A percentile compares a stretch with the other conserved stretches of the same genome.
phyloP scores from a whole-genome alignment of 2,797 vertebrate species.

The Pseudomugil tenellus region DNA sequence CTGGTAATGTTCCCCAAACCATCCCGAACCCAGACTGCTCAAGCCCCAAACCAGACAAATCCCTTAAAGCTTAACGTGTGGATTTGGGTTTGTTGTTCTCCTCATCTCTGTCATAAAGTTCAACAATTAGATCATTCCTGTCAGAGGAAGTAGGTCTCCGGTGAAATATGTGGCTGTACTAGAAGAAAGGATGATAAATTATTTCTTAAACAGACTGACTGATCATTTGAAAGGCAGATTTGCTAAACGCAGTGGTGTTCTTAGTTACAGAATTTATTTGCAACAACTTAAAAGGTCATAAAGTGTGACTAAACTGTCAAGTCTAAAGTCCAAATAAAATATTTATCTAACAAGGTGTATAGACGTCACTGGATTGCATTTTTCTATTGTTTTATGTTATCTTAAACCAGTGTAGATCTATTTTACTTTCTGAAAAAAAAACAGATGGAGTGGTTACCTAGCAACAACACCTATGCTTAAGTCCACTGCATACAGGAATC shows the following conservation, averaged over 20 bases:
- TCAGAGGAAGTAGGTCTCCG: background rate
- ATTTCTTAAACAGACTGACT: background rate
- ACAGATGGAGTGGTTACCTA: background rate
- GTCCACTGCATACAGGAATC: no score
- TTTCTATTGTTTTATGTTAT: background rate
- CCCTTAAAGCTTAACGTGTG: background rate
- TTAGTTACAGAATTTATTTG: background rate
- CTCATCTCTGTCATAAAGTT: background rate
- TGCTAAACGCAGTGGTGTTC: background rate
- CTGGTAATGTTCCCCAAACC: slow-evolving; percentile 10
- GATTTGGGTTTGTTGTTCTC: background rate
- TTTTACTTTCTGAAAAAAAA: background rate
- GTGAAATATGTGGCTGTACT: background rate
- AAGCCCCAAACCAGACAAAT: background rate
- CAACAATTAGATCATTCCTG: background rate
- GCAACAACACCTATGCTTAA: background rate
- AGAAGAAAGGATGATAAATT: background rate
- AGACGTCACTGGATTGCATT: background rate
- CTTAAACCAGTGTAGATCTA: background rate
- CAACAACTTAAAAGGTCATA: background rate
- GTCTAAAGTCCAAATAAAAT: background rate
- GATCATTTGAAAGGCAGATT: background rate
- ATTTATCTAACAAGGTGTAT: background rate
- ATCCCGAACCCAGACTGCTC: background rate
- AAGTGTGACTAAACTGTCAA: background rate